These are phyloP conservation scores for Pomatostomus ruficeps DNA, from an alignment of 2,113 vertebrate species.

Conservation along the genomic window DNA sequence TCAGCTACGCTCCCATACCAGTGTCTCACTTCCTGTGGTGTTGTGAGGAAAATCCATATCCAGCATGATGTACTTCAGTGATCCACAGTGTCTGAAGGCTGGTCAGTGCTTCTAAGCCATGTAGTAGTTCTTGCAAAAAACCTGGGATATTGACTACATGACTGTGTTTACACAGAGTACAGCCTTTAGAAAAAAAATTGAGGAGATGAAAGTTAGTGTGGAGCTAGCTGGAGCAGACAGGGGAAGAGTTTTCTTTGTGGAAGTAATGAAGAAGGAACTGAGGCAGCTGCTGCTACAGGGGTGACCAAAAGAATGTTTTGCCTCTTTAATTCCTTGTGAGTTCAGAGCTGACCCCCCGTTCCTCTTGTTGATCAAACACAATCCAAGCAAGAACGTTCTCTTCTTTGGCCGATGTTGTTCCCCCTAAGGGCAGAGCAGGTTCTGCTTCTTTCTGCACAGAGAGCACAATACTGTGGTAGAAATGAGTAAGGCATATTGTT, in stretches of 20 bases:
- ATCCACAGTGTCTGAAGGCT: neutral
- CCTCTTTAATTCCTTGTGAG: rapidly evolving
- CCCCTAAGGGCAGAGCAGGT: neutral
- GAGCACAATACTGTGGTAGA: neutral
- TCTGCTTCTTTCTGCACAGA: neutral
- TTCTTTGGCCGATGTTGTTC: slow-evolving; percentile 66
- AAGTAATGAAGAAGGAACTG: neutral
- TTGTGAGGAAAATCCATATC: neutral
- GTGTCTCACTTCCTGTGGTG: neutral
- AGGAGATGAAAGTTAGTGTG: neutral
- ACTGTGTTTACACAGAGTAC: neutral
- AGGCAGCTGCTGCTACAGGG: neutral
- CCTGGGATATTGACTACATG: neutral
- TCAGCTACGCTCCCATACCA: neutral
- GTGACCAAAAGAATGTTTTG: rapidly evolving
- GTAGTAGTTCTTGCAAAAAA: neutral
- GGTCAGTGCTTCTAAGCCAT: neutral
- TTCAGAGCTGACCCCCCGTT: slow-evolving; percentile 75
- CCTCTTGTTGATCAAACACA: slow-evolving; percentile 53
- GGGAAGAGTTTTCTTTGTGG: neutral
- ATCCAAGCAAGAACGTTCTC: slow-evolving; percentile 52
- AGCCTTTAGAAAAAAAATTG: neutral
- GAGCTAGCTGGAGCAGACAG: neutral
- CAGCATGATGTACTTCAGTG: neutral
- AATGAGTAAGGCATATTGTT: neutral